Percentiles rank a stretch among this genome's conserved stretches.
These are phyloP conservation scores for Connochaetes taurinus DNA, from an alignment of 2,113 vertebrate species.

Conservation along the genomic window DNA sequence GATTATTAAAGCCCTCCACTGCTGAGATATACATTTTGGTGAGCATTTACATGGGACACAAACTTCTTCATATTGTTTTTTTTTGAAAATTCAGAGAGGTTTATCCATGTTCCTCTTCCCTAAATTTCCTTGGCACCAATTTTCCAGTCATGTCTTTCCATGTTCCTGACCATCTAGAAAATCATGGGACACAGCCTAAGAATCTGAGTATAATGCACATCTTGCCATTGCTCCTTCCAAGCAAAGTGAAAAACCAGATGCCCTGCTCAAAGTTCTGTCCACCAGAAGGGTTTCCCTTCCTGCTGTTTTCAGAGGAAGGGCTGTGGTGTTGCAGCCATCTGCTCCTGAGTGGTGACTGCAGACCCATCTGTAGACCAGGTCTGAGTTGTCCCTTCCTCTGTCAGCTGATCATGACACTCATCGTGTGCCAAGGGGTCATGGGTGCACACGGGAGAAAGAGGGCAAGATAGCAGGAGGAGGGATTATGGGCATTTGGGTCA, in stretches of 20 bases:
- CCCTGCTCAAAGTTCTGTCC: background rate
- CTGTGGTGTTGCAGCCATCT: background rate
- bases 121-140: background rate
- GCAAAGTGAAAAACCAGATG: background rate
- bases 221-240: background rate
- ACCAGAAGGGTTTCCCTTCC: background rate
- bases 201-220: background rate
- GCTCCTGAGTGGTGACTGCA: background rate
- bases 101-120: background rate
- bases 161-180: background rate
- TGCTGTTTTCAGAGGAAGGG: background rate
- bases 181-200: background rate
- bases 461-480: background rate
- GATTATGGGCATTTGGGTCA: background rate
- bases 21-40: background rate
- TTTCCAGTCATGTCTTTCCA: background rate
- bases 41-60: background rate
- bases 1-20: background rate
- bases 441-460: background rate
- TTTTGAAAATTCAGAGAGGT: background rate
- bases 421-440: rapidly evolving
- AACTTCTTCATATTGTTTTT: background rate
- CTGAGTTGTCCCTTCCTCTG: background rate
- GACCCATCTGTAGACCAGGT: background rate
- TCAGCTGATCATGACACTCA: background rate